Conservation (phyloP, 2,888 invertebrate genomes). For the Zhuqinia jingwanae region DNA sequence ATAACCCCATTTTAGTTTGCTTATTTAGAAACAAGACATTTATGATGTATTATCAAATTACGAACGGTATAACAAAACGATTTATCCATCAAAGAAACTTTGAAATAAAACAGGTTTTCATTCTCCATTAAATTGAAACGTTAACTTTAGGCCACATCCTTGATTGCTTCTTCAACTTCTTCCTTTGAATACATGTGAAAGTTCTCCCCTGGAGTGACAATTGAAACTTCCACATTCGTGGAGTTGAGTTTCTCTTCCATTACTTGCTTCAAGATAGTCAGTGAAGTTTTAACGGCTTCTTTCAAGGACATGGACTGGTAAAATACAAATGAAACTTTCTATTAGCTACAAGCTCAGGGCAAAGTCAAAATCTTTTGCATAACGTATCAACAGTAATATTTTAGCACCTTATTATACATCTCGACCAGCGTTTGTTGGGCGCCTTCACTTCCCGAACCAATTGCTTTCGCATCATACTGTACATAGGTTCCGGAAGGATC, state of each 20-base stretch:
- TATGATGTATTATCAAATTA: neutral
- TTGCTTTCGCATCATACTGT: slow-evolving; percentile 98
- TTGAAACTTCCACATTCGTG: slow-evolving; percentile 98
- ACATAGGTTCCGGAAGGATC: slow-evolving; percentile 99
- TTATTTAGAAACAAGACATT: neutral
- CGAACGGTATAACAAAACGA: slow-evolving; percentile 2
- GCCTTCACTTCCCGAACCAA: slow-evolving; percentile 99
- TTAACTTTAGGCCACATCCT: slow-evolving; percentile 58
- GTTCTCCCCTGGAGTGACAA: slow-evolving; percentile 90
- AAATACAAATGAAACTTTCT: slow-evolving; percentile 62
- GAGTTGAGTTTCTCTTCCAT: slow-evolving; percentile 99
- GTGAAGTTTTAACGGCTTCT: slow-evolving; percentile 94
- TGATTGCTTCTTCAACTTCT: slow-evolving; percentile 94
- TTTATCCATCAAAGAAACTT: neutral
- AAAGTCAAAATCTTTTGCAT: too few relatives aligned
- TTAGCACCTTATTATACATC: slow-evolving; percentile 83
- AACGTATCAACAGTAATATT: too few relatives aligned
- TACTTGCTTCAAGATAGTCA: slow-evolving; percentile 98
- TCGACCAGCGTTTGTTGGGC: slow-evolving; percentile 96
- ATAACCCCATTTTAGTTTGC: too few relatives aligned
- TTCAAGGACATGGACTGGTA: slow-evolving; percentile 93
- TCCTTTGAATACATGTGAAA: slow-evolving; percentile 96
- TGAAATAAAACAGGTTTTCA: neutral
- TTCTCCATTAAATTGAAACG: neutral
- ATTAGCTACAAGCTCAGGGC: too few relatives aligned